A percentile compares a stretch with the other conserved stretches of the same genome.
Evolutionary conservation across 2,888 invertebrate genomes (phyloP).

Genomic region (Eupithecia insigniata): DNA sequence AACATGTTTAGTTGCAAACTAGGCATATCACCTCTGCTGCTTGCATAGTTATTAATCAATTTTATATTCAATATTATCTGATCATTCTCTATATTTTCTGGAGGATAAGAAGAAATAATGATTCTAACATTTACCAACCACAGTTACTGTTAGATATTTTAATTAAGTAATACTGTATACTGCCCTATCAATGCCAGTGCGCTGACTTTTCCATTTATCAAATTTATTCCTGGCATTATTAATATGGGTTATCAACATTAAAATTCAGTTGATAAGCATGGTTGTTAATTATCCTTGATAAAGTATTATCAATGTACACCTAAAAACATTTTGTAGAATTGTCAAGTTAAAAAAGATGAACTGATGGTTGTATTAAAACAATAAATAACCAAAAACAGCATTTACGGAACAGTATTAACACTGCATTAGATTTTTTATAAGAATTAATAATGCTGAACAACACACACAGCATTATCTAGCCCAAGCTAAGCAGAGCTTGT

Average conservation of each 20-base stretch:
- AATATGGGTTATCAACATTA: constrained; percentile 7
- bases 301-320: neutral
- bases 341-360: neutral
- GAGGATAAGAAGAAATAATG: neutral
- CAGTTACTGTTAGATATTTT: neutral
- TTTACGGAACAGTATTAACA: neutral
- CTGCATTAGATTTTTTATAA: neutral
- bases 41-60: neutral
- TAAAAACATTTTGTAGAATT: neutral
- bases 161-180: neutral
- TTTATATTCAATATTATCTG: neutral
- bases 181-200: constrained; percentile 3
- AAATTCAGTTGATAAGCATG: constrained; percentile 5
- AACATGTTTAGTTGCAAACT: neutral
- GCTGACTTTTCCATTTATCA: neutral
- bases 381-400: neutral
- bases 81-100: neutral
- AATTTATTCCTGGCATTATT: neutral
- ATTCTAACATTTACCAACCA: neutral
- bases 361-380: neutral
- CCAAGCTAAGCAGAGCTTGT: too few relatives aligned
- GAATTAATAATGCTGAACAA: too few relatives aligned
- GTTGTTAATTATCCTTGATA: constrained; percentile 4
- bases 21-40: neutral
- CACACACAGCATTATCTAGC: too few relatives aligned